A percentile compares a stretch with the other conserved stretches of the same genome.
These are phyloP conservation scores for Malacoctenus gilli DNA, from an alignment of 2,797 vertebrate genomes.

Conservation along the genomic window DNA sequence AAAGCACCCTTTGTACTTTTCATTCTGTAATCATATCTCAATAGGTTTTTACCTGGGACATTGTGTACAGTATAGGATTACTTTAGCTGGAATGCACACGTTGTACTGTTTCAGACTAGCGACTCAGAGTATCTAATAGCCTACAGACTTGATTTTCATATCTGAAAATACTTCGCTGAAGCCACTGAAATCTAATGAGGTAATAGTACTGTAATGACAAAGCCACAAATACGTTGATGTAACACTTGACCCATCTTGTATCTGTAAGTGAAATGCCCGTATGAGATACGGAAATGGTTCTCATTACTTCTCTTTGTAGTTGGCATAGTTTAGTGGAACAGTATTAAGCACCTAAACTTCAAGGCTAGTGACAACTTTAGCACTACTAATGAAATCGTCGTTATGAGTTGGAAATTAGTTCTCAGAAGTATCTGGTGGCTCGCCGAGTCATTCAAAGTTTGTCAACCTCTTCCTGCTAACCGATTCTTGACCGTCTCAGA, in stretches of 20 bases:
- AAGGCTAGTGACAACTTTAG: slow-evolving; percentile 35
- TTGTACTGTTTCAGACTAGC: slow-evolving; percentile 34
- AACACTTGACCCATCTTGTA: slow-evolving; percentile 33
- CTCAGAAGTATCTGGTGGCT: slow-evolving; percentile 46
- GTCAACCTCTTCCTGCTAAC: not conserved
- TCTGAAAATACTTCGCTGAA: slow-evolving; percentile 25
- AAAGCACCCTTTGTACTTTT: slow-evolving; percentile 20
- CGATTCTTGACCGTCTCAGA: slow-evolving; percentile 4
- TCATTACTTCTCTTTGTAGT: slow-evolving; percentile 50
- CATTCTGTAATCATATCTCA: slow-evolving; percentile 37
- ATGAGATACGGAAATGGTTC: slow-evolving; percentile 65
- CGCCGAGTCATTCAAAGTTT: slow-evolving; percentile 26
- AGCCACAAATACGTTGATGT: slow-evolving; percentile 32
- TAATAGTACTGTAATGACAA: slow-evolving; percentile 50
- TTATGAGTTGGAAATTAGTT: slow-evolving; percentile 50
- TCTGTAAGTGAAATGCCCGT: slow-evolving; percentile 44
- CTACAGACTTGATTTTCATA: slow-evolving; percentile 21
- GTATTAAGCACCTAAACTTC: slow-evolving; percentile 36
- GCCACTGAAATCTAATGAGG: slow-evolving; percentile 30
- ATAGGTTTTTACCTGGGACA: slow-evolving; percentile 27
- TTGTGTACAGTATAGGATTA: slow-evolving; percentile 13
- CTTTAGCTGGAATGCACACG: slow-evolving; percentile 22
- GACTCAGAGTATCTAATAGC: slow-evolving; percentile 9
- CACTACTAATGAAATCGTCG: slow-evolving; percentile 28
- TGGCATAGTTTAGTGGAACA: slow-evolving; percentile 18